Base-by-base conservation (phyloP, 2,888 invertebrate species). In the Leptinotarsa juncta region DNA sequence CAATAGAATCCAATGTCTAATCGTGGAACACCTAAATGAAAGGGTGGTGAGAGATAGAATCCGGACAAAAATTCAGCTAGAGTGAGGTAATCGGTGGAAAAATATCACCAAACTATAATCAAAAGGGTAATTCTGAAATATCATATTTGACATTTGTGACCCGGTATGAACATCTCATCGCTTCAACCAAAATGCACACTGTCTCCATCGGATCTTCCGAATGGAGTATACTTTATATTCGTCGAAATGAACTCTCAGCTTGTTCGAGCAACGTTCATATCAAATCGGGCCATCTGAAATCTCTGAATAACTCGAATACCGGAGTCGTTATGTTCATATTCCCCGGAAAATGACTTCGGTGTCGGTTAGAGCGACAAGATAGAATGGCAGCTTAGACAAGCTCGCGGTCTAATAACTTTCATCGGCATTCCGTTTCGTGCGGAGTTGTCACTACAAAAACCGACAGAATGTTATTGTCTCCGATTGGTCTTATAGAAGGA, bases 381-480 rank as follows among this genome's bases (percentile, higher is more conserved):
- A 67, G 60, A 72, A 75, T 72, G 72, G 67, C 70, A 72, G 75
- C 62, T 72, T 70, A 71, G 75, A 72, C 72, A 75, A 55, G 57
- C 68, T 69, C 65, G 75, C 32, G 75, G 72, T 75, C 72, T 72
- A 72, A 75, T 75, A 72, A 75, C 68, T 66, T 70, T 65, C 72
- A 70, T 55, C 67, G 48, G 57, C 18, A 53, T 42, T 23, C 49
- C 26, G 16, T 75, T 69, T 60, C 32, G 32, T 48, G 48, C 55
- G 53, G 32, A 55, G 68, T 70, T 71, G 67, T 67, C 70, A 70
- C 65, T 55, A 67, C 71, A 72, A 75, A 75, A 75, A 75, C 74
- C 65, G 55, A 65, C 53, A 67, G 57, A 71, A 65, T 20, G 71
- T 67, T 65, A 20, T 42, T 71, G 71, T 71, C 67, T 67, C 62